Conservation (phyloP, 1,140 invertebrate genomes). For the Camponotus vicinus region DNA sequence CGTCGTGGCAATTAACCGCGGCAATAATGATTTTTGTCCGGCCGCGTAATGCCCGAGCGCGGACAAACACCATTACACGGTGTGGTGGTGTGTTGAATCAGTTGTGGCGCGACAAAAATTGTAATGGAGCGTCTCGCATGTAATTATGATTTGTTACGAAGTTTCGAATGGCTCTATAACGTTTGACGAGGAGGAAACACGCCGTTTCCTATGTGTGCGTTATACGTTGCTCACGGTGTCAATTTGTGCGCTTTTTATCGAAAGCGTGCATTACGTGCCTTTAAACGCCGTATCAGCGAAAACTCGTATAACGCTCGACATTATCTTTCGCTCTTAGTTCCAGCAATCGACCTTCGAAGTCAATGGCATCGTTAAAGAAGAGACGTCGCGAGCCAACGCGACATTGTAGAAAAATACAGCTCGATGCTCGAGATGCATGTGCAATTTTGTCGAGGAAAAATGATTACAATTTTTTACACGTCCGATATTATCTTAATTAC, state of each 20-base stretch:
- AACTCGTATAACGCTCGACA: conserved; percentile 14
- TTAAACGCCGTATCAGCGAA: conserved; percentile 16
- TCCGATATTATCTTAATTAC: neutral
- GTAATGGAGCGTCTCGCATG: conserved; percentile 45
- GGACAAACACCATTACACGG: conserved; percentile 28
- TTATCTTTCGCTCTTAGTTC: neutral
- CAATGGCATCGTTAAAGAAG: conserved; percentile 40
- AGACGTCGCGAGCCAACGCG: neutral
- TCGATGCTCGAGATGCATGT: neutral
- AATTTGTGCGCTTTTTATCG: conserved; percentile 28
- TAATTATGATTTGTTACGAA: conserved; percentile 59
- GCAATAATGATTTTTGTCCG: conserved; percentile 56
- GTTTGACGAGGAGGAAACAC: neutral
- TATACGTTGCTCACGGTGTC: neutral
- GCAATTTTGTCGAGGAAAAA: neutral
- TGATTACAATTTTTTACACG: neutral
- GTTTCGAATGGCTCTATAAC: conserved; percentile 51
- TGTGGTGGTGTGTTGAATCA: conserved; percentile 11
- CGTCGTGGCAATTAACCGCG: conserved; percentile 61
- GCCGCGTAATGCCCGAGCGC: conserved; percentile 45
- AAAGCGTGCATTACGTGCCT: conserved; percentile 13
- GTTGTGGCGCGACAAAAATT: conserved; percentile 54
- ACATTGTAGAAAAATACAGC: neutral
- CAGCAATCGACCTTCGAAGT: conserved; percentile 11
- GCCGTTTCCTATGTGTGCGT: neutral